Base-by-base conservation (phyloP, 2,888 invertebrate species). In the Desoria tigrina region DNA sequence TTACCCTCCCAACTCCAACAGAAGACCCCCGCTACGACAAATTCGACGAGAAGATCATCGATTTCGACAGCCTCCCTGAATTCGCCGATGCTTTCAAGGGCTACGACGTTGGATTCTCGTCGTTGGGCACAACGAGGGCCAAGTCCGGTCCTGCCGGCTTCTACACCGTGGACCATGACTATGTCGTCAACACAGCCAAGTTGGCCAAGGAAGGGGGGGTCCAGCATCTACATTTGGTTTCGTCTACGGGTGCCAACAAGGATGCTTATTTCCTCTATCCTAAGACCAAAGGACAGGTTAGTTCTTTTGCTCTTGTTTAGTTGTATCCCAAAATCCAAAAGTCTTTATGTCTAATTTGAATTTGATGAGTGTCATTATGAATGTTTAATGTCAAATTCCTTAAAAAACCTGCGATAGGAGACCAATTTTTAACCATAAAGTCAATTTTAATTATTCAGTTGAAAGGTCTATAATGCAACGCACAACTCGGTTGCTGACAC, bases 151-250 rank as follows among this genome's bases (percentile, higher is more conserved):
- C 78, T 37, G 82, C 82, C 66, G 78, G 77, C 2, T 84, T 83
- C 77, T 78, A 80, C 60, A 78, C 78, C 58, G 82, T 83, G 1
- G 84, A 84, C 75, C 81, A 82, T 76, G 84, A 84, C 72, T 84
- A 83, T 76, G 81, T 83, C 7, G 73, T 82, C 54, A 78, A 79
- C 27, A 69, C 81, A 2, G 84, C 83, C 2, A 79, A 81, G 61
- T 51, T 81, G 14, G 82, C 83, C 1, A 81, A 82, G 71, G 77
- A 77, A 28, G 77, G 77, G 23, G 82, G 82, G 2, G 80, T 80
- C 66, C 78, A 79, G 64, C 81, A 83, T 65, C 82, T 83, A 72
- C 78, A 80, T 59, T 69, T 83, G 14, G 79, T 84, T 18, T 81
- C 82, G 1, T 79, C 82, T 1, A 77, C 77, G 28, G 82, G 81